A percentile compares a stretch with the other conserved stretches of the same genome.
phyloP scores from a whole-genome alignment of 2,113 vertebrate genomes.

The Odobenus rosmarus region DNA sequence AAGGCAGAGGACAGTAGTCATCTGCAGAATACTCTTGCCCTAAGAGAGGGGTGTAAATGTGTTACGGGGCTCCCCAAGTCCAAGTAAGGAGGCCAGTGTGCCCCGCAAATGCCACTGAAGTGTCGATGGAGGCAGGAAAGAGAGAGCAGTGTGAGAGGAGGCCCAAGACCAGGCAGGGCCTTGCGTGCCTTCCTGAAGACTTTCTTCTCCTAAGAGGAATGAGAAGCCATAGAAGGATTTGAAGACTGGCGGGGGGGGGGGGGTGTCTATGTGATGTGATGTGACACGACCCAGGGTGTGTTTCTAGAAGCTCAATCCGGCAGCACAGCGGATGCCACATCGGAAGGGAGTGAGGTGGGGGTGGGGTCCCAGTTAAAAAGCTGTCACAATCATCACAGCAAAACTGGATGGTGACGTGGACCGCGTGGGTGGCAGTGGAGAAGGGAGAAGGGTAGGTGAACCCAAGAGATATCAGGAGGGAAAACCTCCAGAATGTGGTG shows the following conservation, averaged over 20 bases:
- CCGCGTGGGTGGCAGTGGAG: neutral
- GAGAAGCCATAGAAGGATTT: neutral
- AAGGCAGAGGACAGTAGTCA: neutral
- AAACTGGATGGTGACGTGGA: neutral
- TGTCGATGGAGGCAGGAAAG: neutral
- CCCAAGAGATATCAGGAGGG: neutral
- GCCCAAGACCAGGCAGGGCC: neutral
- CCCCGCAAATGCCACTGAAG: neutral
- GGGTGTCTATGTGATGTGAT: neutral
- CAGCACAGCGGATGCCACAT: neutral
- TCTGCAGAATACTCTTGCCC: neutral
- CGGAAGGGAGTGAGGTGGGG: neutral
- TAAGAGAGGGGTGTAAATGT: neutral
- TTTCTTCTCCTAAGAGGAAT: neutral
- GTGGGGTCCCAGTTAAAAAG: neutral
- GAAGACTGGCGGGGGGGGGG: neutral
- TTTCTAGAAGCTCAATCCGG: neutral
- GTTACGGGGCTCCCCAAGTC: neutral
- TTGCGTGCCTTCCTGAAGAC: neutral
- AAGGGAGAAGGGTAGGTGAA: neutral
- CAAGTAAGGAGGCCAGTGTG: neutral
- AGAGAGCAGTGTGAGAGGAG: neutral
- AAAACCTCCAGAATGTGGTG: neutral
- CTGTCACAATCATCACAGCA: neutral
- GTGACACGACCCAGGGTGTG: accelerated